Conservation (phyloP, 2,113 vertebrate genomes). For the Ardeotis arabs region DNA sequence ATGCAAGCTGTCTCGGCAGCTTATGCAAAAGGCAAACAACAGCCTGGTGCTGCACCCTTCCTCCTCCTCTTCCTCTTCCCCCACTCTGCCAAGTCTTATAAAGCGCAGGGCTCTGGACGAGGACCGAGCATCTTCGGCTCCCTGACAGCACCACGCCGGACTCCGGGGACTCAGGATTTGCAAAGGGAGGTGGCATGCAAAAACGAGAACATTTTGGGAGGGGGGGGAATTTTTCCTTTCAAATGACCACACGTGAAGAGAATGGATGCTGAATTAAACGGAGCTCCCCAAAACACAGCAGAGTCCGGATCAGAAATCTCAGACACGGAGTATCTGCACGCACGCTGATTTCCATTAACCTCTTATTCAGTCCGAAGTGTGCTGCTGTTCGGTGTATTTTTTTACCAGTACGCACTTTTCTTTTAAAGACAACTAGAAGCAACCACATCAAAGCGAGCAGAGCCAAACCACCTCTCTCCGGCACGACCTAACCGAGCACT, state of each 20-base stretch:
- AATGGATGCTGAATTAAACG: background rate
- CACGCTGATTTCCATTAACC: background rate
- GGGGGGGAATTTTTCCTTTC: background rate
- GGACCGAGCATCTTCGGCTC: background rate
- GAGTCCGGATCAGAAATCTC: background rate
- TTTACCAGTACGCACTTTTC: background rate
- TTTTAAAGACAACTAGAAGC: background rate
- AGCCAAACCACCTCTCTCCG: background rate
- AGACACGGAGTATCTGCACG: too few relatives aligned
- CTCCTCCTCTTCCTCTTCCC: slow-evolving; percentile 14
- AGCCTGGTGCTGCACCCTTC: slow-evolving; percentile 31
- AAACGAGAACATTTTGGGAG: background rate
- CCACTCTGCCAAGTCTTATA: background rate
- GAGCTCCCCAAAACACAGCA: background rate
- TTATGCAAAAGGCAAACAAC: slow-evolving; percentile 20
- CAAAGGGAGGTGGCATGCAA: background rate
- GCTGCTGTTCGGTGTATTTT: background rate
- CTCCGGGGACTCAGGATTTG: background rate
- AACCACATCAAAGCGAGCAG: background rate
- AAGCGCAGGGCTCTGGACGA: slow-evolving; percentile 13
- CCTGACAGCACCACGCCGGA: background rate
- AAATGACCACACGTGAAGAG: background rate
- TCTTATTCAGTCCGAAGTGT: background rate
- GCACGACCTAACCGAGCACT: background rate
- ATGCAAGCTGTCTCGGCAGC: slow-evolving; percentile 22